Percentiles rank a stretch among this genome's conserved stretches.
Evolutionary conservation across 2,797 vertebrate genomes (phyloP).

Genomic region (Typhlichthys eigenmanni): DNA sequence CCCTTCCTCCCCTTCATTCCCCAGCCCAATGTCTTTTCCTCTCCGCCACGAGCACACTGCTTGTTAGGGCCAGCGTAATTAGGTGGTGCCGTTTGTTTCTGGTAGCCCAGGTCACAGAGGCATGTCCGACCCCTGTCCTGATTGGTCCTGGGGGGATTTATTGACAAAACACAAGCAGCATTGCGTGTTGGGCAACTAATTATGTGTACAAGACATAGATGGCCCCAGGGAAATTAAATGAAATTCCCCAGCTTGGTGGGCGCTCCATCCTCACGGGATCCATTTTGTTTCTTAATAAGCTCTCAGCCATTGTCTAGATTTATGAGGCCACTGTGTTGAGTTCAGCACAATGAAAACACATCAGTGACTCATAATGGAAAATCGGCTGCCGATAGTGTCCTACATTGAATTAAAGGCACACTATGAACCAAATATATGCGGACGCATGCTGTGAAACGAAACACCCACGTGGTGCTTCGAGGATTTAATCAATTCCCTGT

Average conservation of each 20-base stretch:
- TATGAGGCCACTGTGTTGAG: slow-evolving; percentile 88
- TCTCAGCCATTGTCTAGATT: slow-evolving; percentile 91
- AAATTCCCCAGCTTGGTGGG: slow-evolving; percentile 95
- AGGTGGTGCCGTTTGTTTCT: slow-evolving; percentile 86
- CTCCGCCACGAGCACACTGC: slow-evolving; percentile 68
- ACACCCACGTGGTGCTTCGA: slow-evolving; percentile 43
- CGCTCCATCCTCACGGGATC: slow-evolving; percentile 88
- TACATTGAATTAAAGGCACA: slow-evolving; percentile 38
- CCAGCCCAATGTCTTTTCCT: slow-evolving; percentile 29
- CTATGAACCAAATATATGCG: slow-evolving; percentile 50
- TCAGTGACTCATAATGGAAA: slow-evolving; percentile 64
- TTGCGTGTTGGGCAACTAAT: slow-evolving; percentile 94
- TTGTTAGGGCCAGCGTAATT: slow-evolving; percentile 93
- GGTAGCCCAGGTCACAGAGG: slow-evolving; percentile 94
- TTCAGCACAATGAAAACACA: slow-evolving; percentile 70
- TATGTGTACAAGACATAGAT: slow-evolving; percentile 95
- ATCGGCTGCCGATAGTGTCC: slow-evolving; percentile 46
- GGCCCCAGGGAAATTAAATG: slow-evolving; percentile 98
- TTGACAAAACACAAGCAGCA: slow-evolving; percentile 93
- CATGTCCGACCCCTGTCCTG: slow-evolving; percentile 95
- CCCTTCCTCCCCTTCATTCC: slow-evolving; percentile 23
- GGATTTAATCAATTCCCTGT: slow-evolving; percentile 40
- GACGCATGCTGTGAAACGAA: slow-evolving; percentile 53
- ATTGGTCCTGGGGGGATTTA: slow-evolving; percentile 95
- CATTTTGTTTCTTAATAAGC: slow-evolving; percentile 96